Evolutionary conservation across 2,113 vertebrate genomes (phyloP).

Genomic region (Xiphias gladius): DNA sequence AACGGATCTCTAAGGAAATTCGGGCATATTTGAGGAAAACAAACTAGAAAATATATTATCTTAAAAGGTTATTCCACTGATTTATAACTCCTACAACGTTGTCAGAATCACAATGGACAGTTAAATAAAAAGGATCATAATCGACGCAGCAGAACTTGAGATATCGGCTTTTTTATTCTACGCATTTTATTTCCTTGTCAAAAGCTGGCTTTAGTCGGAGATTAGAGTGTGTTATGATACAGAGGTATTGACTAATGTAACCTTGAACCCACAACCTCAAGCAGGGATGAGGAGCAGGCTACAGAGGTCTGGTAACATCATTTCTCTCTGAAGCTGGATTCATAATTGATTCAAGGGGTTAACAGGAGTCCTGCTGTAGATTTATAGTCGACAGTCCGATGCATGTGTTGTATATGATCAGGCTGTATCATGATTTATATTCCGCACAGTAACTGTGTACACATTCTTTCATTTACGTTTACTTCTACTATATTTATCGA

Average conservation of each 20-base stretch:
- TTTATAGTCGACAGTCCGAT: no score
- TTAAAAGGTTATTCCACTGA: not conserved
- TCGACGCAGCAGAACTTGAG: not conserved
- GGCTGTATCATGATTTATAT: not conserved
- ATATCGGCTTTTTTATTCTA: not conserved
- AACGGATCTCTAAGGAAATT: not conserved
- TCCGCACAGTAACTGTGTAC: not conserved
- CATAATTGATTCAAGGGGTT: no score
- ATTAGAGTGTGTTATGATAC: not conserved
- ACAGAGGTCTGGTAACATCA: not conserved
- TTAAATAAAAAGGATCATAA: not conserved
- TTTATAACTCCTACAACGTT: not conserved
- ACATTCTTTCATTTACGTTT: no score
- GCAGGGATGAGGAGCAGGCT: not conserved
- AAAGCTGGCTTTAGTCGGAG: not conserved
- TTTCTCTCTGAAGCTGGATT: not conserved
- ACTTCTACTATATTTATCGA: not conserved
- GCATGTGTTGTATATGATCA: no score
- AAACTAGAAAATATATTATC: not conserved
- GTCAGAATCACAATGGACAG: not conserved
- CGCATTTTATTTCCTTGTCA: not conserved
- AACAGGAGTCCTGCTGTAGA: no score
- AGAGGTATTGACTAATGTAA: not conserved
- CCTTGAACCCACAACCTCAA: not conserved
- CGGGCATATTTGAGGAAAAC: not conserved